Evolutionary conservation across 2,888 invertebrate genomes (phyloP), one percentile per base, ranked within the genome.

Genomic region (Steromphala cineraria): DNA sequence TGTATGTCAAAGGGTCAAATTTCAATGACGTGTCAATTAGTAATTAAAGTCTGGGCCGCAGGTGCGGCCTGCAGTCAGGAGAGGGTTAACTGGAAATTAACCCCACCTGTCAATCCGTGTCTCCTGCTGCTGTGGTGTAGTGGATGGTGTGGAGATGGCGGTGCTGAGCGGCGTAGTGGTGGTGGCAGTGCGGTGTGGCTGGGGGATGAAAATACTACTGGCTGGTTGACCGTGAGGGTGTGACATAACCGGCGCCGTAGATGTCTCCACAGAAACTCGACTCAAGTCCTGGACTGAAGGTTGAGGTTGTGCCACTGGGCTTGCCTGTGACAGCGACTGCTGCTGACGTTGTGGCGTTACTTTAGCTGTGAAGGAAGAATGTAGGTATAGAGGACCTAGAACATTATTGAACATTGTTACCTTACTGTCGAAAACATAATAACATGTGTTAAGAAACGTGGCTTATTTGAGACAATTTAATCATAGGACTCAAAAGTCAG

Each of bases 331-430:
- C 53, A 78, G 80, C 46, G 81, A 75, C 31, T 81, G 85, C 28
- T 86, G 88, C 81, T 89, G 90, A 67, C 91, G 81, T 53, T 90
- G 90, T 10, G 91, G 90, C 15, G 89, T 87, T 19, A 91, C 90
- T 87, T 90, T 91, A 46, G 91, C 91, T 90, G 84, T 15, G 85
- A 82, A 31, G 10, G 55, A 76, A 62, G 46, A 74, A 78, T 8
- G 40, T 53, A 36, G 28, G 53, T n/a, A 36, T 28, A 13, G n/a
- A 74, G 5, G n/a, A n/a, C n/a, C n/a, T n/a, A n/a, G n/a, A n/a
- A n/a, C n/a, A n/a, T n/a, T n/a, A n/a, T n/a, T n/a, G n/a, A n/a
- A n/a, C n/a, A n/a, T n/a, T n/a, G n/a, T n/a, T n/a, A n/a, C n/a
- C n/a, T n/a, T n/a, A n/a, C n/a, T n/a, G n/a, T n/a, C n/a, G n/a